Conservation (phyloP, 2,888 invertebrate species). For the Pristionchus mayeri region DNA sequence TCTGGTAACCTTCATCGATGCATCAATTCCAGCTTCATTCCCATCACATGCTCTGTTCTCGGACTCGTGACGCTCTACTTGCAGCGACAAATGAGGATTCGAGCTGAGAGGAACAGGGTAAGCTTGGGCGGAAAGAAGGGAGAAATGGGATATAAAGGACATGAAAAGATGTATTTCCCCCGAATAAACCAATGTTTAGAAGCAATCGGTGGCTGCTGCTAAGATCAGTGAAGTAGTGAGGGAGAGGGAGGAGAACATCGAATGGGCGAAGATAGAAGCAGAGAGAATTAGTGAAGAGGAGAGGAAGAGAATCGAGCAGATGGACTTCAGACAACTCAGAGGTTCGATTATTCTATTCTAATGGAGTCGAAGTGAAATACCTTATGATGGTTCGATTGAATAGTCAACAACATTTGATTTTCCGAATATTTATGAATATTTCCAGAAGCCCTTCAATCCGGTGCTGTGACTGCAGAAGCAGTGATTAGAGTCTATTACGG, state of each 20-base stretch:
- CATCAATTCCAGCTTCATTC: too few species aligned
- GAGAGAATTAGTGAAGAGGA: background rate
- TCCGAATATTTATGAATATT: too few species aligned
- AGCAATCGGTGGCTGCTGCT: background rate
- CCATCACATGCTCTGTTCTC: background rate
- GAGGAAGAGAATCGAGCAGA: background rate
- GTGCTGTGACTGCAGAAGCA: background rate
- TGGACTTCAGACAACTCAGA: slow-evolving; percentile 7
- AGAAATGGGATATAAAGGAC: background rate
- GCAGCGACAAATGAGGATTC: background rate
- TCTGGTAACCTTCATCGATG: too few species aligned
- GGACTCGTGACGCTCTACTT: background rate
- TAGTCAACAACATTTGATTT: too few species aligned
- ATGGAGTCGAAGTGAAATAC: too few species aligned
- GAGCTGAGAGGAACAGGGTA: background rate
- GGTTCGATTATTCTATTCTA: too few species aligned
- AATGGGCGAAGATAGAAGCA: slow-evolving; percentile 8
- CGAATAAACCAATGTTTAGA: too few species aligned
- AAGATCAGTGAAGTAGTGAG: background rate
- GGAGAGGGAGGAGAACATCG: background rate
- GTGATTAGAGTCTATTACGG: background rate
- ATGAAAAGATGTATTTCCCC: too few species aligned
- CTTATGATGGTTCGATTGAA: too few species aligned
- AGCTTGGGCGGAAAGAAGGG: background rate
- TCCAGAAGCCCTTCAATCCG: background rate